Evolutionary conservation across 2,113 vertebrate species (phyloP), one percentile per base, ranked within the genome.

Genomic region (Pseudorectes ferrugineus): DNA sequence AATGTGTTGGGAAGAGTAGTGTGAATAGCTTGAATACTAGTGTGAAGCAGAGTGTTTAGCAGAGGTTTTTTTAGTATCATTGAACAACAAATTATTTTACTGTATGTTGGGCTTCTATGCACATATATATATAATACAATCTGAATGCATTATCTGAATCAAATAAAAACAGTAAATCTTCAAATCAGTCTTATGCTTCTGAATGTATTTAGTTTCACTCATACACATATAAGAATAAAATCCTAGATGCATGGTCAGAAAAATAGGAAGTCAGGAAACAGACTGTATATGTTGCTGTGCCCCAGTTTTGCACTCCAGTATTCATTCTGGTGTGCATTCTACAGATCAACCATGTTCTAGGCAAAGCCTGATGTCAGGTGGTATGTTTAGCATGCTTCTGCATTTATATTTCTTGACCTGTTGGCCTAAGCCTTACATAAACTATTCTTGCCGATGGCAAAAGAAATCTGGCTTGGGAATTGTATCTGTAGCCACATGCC

Each of bases 371-470:
- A 46, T 88, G 81, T 81, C 85, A 95, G 80, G 59, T 85, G 78
- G 58, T 85, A 52, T 80, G 73, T 95, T 95, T 93, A 97, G 93
- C 94, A 96, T 85, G 66, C 82, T 83, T 92, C 70, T 96, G 92
- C 93, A 97, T 95, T 97, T 95, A 92, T 89, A 97, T 89, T 92
- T 84, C 91, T 83, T 95, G 95, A 96, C 94, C 96, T 83, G 58
- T 40, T 95, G 89, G 87, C 97, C 96, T 93, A 86, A 94, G 82
- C 61, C 70, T 95, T 82, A 85, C 93, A 96, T 94, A 97, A 96
- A 92, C 94, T 96, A 97, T 97, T 96, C 91, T 88, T 95, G 97
- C 97, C 95, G 38, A 43, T 54, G 85, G 97, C 97, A 96, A 95
- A 87, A 96, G 84, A 95, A 96, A 93, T 88, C 81, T 93, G 89